A percentile compares a stretch with the other conserved stretches of the same genome.
phyloP scores from a whole-genome alignment of 2,113 vertebrate species.

The Nanorana parkeri region DNA sequence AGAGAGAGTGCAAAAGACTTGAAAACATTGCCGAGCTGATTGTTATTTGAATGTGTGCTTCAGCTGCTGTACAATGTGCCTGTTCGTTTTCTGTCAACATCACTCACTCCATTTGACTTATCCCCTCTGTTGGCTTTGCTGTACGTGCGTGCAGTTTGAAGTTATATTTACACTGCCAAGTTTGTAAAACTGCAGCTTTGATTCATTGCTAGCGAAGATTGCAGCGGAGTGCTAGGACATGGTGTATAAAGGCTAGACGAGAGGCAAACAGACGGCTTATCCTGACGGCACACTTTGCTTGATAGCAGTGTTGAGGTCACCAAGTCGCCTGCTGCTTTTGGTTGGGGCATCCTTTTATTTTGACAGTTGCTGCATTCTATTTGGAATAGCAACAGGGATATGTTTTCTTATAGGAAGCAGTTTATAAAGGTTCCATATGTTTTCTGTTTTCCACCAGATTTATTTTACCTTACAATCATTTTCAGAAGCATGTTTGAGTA shows the following conservation, averaged over 20 bases:
- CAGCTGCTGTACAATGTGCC: not conserved
- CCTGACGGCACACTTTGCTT: not conserved
- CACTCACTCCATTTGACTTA: not conserved
- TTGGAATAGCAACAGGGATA: no score
- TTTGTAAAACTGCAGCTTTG: not conserved
- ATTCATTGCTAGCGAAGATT: not conserved
- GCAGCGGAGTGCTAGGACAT: not conserved
- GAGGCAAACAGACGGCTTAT: constrained; percentile 2
- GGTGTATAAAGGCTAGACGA: constrained; percentile 24
- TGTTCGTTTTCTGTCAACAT: not conserved
- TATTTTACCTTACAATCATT: no score
- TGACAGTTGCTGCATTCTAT: no score
- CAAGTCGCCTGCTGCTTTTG: no score
- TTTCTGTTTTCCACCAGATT: no score
- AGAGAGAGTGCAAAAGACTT: not conserved
- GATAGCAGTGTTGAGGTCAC: not conserved
- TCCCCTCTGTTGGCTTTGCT: constrained; percentile 16
- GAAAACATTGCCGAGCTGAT: not conserved
- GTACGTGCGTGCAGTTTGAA: not conserved
- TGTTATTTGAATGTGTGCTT: not conserved
- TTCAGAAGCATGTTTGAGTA: no score
- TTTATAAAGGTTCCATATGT: no score
- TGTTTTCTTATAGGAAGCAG: no score
- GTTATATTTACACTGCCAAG: constrained; percentile 3
- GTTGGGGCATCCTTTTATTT: no score